Conservation (phyloP, 2,797 vertebrate species). For the Enteromius radiatus region DNA sequence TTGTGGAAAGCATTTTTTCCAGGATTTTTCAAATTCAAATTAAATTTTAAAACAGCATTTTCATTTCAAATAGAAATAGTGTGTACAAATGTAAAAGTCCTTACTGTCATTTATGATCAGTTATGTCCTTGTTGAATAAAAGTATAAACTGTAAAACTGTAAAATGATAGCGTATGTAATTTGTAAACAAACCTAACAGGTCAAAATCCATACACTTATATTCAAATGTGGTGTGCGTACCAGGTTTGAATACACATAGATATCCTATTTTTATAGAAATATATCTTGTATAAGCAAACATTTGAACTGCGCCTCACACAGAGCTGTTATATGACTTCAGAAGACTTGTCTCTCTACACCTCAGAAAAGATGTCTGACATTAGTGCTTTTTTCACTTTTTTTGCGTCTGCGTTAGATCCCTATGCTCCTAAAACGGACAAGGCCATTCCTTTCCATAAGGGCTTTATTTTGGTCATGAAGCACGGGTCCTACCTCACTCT, state of each 20-base stretch:
- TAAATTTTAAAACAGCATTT: not conserved
- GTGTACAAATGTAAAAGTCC: not conserved
- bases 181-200: not conserved
- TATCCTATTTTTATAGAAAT: not conserved
- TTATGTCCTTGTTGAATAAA: not conserved
- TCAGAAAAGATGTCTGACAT: not conserved
- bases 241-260: not conserved
- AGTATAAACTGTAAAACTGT: not conserved
- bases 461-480: conserved; percentile 87
- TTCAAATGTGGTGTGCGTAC: not conserved
- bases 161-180: not conserved
- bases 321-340: not conserved
- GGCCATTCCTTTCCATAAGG: conserved; percentile 85
- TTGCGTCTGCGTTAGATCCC: conserved; percentile 76
- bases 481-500: conserved; percentile 91
- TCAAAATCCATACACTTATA: not conserved
- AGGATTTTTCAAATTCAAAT: not conserved
- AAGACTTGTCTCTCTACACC: not conserved
- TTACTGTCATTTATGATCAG: not conserved
- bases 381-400: not conserved
- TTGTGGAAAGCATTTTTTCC: not conserved
- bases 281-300: not conserved
- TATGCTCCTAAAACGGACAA: conserved; percentile 81
- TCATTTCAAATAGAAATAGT: not conserved
- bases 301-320: not conserved